Base-by-base conservation (phyloP, 2,113 vertebrate genomes). In the Gambusia affinis region DNA sequence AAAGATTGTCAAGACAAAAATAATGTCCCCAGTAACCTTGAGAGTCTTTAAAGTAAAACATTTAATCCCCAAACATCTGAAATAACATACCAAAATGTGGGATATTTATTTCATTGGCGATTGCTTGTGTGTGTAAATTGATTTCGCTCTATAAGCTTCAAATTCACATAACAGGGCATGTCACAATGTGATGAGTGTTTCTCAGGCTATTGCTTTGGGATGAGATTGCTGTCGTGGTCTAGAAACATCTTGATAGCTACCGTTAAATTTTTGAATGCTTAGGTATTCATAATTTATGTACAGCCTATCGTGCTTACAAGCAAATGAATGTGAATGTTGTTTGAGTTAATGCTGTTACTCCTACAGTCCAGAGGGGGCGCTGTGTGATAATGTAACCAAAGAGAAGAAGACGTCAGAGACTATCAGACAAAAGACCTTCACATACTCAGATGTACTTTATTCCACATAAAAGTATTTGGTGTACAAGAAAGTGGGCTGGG, bases 11-110 rank as follows among this genome's bases (percentile, higher is more conserved):
- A 54, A 24, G 17, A 5, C 17, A 19, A 54, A 54, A 54, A 54
- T 54, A 54, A 54, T 54, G 19, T 7, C 19, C 17, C 17, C 19
- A 54, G 47, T 54, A 6, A 54, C 15, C 24, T 19, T 42, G 12
- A 22, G 47, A 51, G 14, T 51, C 17, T 54, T 2, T 54, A 22
- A 17, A 54, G 47, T 54, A 54, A 54, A 42, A 42, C 39, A 42
- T 22, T 7, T 54, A 8, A 24, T 54, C 17, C 47, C 47, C 47
- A 54, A 78, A 71, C 62, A 61, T 76, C 30, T 81, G 73, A 75
- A 72, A 80, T 1, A 75, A 67, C 65, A 57, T 70, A 31, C 0
- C 70, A 28, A 75, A 33, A 73, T 61, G 69, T 65, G 28, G 30
- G 10, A 27, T 75, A 24, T 54, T 54, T 54, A 54, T 54, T 54